Percentiles rank a stretch among this genome's conserved stretches.
phyloP scores from a whole-genome alignment of 2,113 vertebrate genomes.

The Calypte anna region DNA sequence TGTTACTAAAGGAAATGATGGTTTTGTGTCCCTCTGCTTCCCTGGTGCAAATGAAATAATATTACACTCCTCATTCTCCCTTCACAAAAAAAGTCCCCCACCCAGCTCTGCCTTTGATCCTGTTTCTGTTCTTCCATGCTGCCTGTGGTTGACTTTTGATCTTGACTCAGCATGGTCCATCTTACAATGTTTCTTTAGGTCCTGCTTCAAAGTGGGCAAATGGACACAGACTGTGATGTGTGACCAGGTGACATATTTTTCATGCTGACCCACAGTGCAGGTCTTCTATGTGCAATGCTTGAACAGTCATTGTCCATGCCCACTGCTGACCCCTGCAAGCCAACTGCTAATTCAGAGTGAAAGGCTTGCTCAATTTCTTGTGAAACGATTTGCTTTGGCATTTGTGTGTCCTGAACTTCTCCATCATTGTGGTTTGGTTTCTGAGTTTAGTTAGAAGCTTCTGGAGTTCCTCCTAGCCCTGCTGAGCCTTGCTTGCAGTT shows the following conservation, averaged over 20 bases:
- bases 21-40: background rate
- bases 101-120: background rate
- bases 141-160: background rate
- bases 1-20: background rate
- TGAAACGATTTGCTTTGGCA: background rate
- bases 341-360: background rate
- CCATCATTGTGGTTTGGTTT: slow-evolving; percentile 12
- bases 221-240: background rate
- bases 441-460: slow-evolving; percentile 40
- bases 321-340: background rate
- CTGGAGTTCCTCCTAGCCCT: slow-evolving; percentile 40
- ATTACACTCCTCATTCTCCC: background rate
- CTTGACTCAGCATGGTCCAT: background rate
- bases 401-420: background rate
- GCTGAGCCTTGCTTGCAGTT: background rate
- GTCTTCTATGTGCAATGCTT: background rate
- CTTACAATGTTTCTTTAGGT: background rate
- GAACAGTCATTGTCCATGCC: background rate
- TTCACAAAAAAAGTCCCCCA: background rate
- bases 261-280: background rate
- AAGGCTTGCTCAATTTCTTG: background rate
- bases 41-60: background rate
- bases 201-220: background rate
- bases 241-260: background rate
- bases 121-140: background rate